phyloP scores from a whole-genome alignment of 2,888 invertebrate genomes.

The Perizoma affinitatum region DNA sequence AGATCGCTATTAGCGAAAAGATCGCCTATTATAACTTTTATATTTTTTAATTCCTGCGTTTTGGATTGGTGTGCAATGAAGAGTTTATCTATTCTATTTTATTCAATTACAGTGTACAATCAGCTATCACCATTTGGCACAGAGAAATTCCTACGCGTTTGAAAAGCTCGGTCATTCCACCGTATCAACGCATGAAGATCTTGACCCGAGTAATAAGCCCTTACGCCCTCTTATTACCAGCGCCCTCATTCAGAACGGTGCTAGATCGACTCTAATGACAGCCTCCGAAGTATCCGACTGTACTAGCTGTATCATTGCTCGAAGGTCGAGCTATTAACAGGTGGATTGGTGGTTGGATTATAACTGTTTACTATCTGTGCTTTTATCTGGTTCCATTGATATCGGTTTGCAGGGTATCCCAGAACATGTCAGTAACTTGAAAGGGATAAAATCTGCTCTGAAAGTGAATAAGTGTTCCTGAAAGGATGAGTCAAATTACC shows the following conservation, averaged over 20 bases:
- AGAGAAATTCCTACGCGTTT: slow-evolving; percentile 27
- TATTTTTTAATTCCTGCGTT: too few species aligned
- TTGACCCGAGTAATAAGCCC: slow-evolving; percentile 38
- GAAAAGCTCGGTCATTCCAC: slow-evolving; percentile 30
- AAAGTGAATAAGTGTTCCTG: too few species aligned
- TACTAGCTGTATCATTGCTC: slow-evolving; percentile 28
- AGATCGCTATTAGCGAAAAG: too few species aligned
- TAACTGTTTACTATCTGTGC: slow-evolving; percentile 7
- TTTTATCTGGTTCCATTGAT: slow-evolving; percentile 25
- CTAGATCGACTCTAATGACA: slow-evolving; percentile 41
- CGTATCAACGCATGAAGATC: slow-evolving; percentile 35
- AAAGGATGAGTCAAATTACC: too few species aligned
- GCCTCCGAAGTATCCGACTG: slow-evolving; percentile 18
- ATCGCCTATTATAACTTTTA: too few species aligned
- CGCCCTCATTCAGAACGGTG: slow-evolving; percentile 35
- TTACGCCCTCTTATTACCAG: slow-evolving; percentile 30
- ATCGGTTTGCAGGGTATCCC: background rate
- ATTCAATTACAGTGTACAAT: background rate
- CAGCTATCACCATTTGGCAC: slow-evolving; percentile 11
- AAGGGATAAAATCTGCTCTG: too few species aligned
- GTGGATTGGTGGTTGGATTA: slow-evolving; percentile 38
- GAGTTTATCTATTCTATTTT: too few species aligned
- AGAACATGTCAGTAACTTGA: too few species aligned
- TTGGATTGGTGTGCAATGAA: too few species aligned
- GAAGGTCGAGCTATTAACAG: slow-evolving; percentile 57